Evolutionary conservation across 2,113 vertebrate genomes (phyloP).

Genomic region (Nothobranchius kuhntae): DNA sequence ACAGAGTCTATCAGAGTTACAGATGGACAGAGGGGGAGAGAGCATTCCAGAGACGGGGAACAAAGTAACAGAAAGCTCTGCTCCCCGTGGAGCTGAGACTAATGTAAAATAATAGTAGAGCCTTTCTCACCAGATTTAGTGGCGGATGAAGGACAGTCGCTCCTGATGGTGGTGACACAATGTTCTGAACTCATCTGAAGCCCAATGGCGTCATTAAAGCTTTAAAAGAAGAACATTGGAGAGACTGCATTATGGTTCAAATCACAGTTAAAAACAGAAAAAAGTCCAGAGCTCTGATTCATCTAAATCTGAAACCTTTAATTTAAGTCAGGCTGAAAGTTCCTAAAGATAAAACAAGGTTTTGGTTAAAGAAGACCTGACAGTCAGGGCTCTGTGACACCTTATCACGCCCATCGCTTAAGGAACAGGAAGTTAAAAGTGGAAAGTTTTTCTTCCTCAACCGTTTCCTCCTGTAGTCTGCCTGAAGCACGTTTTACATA

Average conservation of each 20-base stretch:
- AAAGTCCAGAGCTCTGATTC: conserved; percentile 42
- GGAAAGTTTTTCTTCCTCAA: conserved; percentile 1
- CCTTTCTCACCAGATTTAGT: conserved; percentile 87
- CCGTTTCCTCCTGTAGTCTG: conserved; percentile 10
- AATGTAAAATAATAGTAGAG: conserved; percentile 9
- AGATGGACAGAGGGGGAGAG: too few relatives aligned
- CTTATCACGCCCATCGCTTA: conserved; percentile 60
- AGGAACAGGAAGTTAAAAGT: conserved; percentile 50
- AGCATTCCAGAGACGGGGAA: too few relatives aligned
- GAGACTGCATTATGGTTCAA: conserved; percentile 26
- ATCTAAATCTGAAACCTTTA: conserved; percentile 41
- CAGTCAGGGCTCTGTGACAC: conserved; percentile 43
- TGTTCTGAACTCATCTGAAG: conserved; percentile 83
- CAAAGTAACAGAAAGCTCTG: too few relatives aligned
- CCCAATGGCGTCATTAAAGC: conserved; percentile 87
- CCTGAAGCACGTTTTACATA: conserved; percentile 24
- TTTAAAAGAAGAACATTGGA: conserved; percentile 48
- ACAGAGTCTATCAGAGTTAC: too few relatives aligned
- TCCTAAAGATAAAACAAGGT: conserved; percentile 51
- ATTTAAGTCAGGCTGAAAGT: conserved; percentile 49
- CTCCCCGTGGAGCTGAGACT: background rate
- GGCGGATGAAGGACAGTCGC: conserved; percentile 83
- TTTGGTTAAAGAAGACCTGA: conserved; percentile 67
- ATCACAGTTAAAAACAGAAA: conserved; percentile 40
- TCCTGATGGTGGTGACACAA: conserved; percentile 81